These are phyloP conservation scores for Petrolisthes manimaculis DNA, from an alignment of 2,888 invertebrate genomes.

Conservation along the genomic window DNA sequence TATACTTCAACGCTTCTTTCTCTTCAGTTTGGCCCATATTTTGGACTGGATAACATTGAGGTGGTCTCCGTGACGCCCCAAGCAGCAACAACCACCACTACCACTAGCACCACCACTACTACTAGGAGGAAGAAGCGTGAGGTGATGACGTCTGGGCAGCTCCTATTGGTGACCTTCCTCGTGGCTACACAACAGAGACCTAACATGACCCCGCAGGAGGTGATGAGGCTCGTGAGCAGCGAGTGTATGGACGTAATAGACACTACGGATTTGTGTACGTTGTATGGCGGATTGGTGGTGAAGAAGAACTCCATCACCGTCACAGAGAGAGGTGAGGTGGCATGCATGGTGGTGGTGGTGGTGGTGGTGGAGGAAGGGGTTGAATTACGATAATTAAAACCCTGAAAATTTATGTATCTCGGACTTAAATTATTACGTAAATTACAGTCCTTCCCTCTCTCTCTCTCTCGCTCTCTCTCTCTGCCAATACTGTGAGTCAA, in stretches of 20 bases:
- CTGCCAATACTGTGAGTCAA: neutral
- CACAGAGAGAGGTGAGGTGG: slow-evolving; percentile 12
- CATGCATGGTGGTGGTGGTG: neutral
- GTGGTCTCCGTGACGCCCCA: slow-evolving; percentile 1
- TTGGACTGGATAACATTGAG: slow-evolving; percentile 22
- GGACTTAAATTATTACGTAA: neutral
- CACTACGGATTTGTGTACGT: neutral
- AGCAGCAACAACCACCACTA: neutral
- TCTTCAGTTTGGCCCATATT: slow-evolving; percentile 19
- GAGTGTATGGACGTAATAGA: neutral
- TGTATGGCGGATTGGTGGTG: slow-evolving; percentile 21
- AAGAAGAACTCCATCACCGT: slow-evolving; percentile 19
- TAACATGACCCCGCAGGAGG: slow-evolving; percentile 25
- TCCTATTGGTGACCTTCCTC: slow-evolving; percentile 21
- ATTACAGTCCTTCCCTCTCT: neutral
- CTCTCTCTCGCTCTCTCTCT: neutral
- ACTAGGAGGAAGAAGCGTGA: too few relatives aligned
- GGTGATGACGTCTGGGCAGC: neutral
- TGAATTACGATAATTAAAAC: too few relatives aligned
- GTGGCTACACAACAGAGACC: neutral
- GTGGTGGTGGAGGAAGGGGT: neutral
- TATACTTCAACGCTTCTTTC: too few relatives aligned
- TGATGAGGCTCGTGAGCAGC: neutral
- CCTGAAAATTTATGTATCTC: too few relatives aligned
- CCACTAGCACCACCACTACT: neutral